Conservation (phyloP, 2,113 vertebrate genomes). For the Semicossyphus pulcher region DNA sequence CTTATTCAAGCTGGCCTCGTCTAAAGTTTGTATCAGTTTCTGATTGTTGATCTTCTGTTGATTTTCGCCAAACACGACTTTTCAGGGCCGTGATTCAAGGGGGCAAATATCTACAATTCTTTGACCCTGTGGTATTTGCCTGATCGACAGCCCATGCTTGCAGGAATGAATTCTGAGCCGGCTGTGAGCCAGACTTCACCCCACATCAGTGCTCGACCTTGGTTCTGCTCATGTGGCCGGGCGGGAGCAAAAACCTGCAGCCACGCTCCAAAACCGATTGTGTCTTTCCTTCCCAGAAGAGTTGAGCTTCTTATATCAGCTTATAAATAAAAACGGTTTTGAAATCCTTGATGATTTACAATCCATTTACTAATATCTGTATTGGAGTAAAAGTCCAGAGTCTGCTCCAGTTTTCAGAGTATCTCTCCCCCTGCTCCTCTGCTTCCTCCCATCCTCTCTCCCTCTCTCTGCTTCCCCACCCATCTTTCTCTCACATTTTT, state of each 20-base stretch:
- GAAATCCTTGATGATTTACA: too few relatives aligned
- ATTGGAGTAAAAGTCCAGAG: background rate
- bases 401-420: constrained; percentile 11
- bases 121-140: background rate
- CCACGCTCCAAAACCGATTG: background rate
- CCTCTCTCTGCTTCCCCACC: constrained; percentile 23
- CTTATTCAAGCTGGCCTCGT: too few relatives aligned
- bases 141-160: background rate
- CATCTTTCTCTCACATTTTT: constrained; percentile 52
- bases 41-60: too few relatives aligned
- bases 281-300: too few relatives aligned
- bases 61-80: background rate
- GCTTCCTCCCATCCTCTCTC: constrained; percentile 34
- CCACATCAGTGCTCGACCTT: background rate
- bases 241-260: background rate
- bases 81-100: too few relatives aligned
- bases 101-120: too few relatives aligned
- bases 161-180: background rate
- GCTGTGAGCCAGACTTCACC: background rate
- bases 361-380: background rate
- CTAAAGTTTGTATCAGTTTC: too few relatives aligned
- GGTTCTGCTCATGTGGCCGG: background rate
- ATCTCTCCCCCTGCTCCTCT: constrained; percentile 14
- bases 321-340: too few relatives aligned
- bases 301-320: too few relatives aligned